Percentiles rank a stretch among this genome's conserved stretches.
Conservation (phyloP, 2,113 vertebrate genomes). For the Tautogolabrus adspersus region DNA sequence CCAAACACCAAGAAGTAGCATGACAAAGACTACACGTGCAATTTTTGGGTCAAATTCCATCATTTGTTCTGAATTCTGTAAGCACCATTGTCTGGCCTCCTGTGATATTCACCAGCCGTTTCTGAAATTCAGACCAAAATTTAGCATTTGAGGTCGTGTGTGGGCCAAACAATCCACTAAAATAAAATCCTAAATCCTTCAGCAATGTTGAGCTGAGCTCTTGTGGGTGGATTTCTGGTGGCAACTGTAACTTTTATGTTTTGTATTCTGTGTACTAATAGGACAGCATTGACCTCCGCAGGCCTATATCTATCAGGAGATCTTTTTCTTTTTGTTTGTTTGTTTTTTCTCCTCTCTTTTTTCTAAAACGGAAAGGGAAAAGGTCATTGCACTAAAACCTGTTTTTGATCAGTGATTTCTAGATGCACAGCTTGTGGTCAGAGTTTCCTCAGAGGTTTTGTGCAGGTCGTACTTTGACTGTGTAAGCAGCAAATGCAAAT, state of each 20-base stretch:
- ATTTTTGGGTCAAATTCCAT: neutral
- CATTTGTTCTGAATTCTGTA: neutral
- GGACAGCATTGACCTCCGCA: neutral
- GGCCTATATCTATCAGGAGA: slow-evolving; percentile 13
- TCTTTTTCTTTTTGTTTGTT: slow-evolving; percentile 11
- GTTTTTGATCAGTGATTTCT: slow-evolving; percentile 56
- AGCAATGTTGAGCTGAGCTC: slow-evolving; percentile 4
- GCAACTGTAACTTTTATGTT: neutral
- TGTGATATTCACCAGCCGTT: slow-evolving; percentile 28
- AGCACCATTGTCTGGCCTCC: slow-evolving; percentile 22
- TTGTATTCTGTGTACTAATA: slow-evolving; percentile 1
- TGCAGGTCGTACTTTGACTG: slow-evolving; percentile 9
- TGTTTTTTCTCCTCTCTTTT: neutral
- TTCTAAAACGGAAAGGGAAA: slow-evolving; percentile 5
- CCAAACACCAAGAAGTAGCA: too few relatives aligned
- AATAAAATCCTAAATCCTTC: slow-evolving; percentile 1
- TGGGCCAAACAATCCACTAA: slow-evolving; percentile 11
- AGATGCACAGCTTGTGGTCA: slow-evolving; percentile 14
- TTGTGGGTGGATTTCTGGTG: neutral
- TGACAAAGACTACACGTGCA: too few relatives aligned
- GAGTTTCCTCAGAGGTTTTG: slow-evolving; percentile 27
- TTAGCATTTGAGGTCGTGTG: slow-evolving; percentile 7
- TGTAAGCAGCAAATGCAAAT: slow-evolving; percentile 18
- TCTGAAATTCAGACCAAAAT: slow-evolving; percentile 13
- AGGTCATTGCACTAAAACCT: slow-evolving; percentile 40